These are phyloP conservation scores for Antrozous pallidus DNA, from an alignment of 2,797 vertebrate genomes.

Conservation along the genomic window DNA sequence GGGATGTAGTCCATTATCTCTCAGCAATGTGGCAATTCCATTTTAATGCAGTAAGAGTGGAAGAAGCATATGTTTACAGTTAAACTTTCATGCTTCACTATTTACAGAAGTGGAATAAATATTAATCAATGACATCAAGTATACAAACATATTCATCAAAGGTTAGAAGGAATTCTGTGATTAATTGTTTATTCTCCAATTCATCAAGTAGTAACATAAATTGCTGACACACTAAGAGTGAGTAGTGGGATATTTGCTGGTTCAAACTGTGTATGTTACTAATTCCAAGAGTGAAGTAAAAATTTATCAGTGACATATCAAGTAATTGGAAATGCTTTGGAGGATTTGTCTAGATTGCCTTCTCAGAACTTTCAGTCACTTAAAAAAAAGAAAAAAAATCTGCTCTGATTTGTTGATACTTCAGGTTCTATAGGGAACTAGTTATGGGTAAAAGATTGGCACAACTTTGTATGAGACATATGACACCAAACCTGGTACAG, in stretches of 20 bases:
- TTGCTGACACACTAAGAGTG: slow-evolving; percentile 63
- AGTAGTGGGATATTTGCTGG: slow-evolving; percentile 25
- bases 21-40: slow-evolving; percentile 48
- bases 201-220: slow-evolving; percentile 63
- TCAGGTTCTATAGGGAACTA: neutral
- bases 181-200: slow-evolving; percentile 67
- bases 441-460: slow-evolving; percentile 3
- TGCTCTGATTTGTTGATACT: slow-evolving; percentile 34
- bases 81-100: slow-evolving; percentile 65
- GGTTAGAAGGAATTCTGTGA: slow-evolving; percentile 46
- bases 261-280: slow-evolving; percentile 53
- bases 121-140: slow-evolving; percentile 67
- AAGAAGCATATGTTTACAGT: slow-evolving; percentile 44
- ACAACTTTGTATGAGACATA: neutral
- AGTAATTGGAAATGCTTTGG: slow-evolving; percentile 70
- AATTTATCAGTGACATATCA: slow-evolving; percentile 68
- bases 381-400: neutral
- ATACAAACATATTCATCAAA: slow-evolving; percentile 61
- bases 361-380: slow-evolving; percentile 28
- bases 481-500: neutral
- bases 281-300: slow-evolving; percentile 71
- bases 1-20: slow-evolving; percentile 48
- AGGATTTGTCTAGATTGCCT: slow-evolving; percentile 50
- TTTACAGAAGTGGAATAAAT: slow-evolving; percentile 66
- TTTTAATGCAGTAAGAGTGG: slow-evolving; percentile 55